Base-by-base conservation (phyloP, 1,140 invertebrate genomes). In the Pinna nobilis region DNA sequence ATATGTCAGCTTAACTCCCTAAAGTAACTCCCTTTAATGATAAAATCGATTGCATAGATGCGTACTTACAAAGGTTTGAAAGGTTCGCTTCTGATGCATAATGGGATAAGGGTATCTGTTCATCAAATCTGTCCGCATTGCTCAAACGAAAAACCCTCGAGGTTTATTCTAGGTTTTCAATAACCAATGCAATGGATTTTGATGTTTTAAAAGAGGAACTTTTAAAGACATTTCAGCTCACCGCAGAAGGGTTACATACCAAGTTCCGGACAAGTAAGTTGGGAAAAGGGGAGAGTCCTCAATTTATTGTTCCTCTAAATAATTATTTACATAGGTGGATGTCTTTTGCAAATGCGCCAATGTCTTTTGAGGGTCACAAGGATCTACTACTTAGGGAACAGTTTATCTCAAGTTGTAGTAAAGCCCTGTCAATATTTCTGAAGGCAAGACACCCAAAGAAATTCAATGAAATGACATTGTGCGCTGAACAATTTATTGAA, bases 401-500 rank as follows among this genome's bases (percentile, higher is more conserved):
- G 37, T 63, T 63, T 20, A n/a, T 63, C 3, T 23, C 23, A 30
- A 39, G 33, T 44, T 30, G 33, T n/a, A 41, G 30, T 44, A 63
- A 44, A 23, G 4, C 33, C 44, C 39, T 63, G 5, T 33, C 20
- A n/a, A 20, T 41, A 18, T 63, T 63, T 41, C 39, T 63, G 3
- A 63, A 63, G 33, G 60, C 37, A 32, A 63, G 60, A 25, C 33
- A 63, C 7, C 60, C 60, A 1, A 9, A 2, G 3, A 44, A 39
- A 3, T 33, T 41, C 9, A 23, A 20, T 1, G 60, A 63, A 44
- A 63, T 44, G 35, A 23, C 60, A 7, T 11, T 7, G 20, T 63
- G 37, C 7, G 60, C 60, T 39, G 60, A 63, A 39, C 37, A 63
- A 20, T 63, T 39, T 63, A 20, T 63, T 39, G 60, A 63, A 23